Percentiles rank a stretch among this genome's conserved stretches.
These are phyloP conservation scores for Zoanthus sansibaricus DNA, from an alignment of 92 coral and sea anemone genomes.

Conservation along the genomic window DNA sequence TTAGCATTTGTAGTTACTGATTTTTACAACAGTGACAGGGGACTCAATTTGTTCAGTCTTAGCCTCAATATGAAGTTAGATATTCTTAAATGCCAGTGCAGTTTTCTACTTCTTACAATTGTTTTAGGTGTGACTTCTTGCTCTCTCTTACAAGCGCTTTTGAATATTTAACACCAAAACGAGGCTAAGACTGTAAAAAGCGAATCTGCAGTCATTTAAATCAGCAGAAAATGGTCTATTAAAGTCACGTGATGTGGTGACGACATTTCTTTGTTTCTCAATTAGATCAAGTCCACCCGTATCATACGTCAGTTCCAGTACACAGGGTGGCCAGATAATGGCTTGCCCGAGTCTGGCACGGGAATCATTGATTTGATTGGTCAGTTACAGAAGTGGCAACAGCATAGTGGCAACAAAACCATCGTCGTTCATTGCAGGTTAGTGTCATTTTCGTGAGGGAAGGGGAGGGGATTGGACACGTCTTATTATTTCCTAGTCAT, in stretches of 20 bases:
- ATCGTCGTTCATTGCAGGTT: constrained; percentile 96
- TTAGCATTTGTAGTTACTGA: no score
- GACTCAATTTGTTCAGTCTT: not conserved
- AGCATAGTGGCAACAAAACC: constrained; percentile 87
- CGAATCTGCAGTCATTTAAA: no score
- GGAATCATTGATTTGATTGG: constrained; percentile 87
- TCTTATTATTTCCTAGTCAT: no score
- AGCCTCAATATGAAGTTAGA: not conserved
- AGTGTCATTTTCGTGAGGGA: not conserved
- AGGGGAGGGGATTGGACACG: not conserved
- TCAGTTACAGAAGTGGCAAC: constrained; percentile 95
- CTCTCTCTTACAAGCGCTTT: no score
- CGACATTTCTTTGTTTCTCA: not conserved
- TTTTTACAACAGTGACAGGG: no score
- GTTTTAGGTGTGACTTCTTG: no score
- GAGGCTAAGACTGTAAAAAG: no score
- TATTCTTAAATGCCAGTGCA: no score
- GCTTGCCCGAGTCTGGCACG: constrained; percentile 89
- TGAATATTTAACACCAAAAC: no score
- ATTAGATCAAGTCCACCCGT: constrained; percentile 83
- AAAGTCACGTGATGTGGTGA: not conserved
- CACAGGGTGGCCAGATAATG: constrained; percentile 86
- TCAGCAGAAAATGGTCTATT: not conserved
- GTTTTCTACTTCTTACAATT: no score
- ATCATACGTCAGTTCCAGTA: constrained; percentile 87